Conservation (phyloP, 2,888 invertebrate genomes). For the Synanthedon andrenaeformis region DNA sequence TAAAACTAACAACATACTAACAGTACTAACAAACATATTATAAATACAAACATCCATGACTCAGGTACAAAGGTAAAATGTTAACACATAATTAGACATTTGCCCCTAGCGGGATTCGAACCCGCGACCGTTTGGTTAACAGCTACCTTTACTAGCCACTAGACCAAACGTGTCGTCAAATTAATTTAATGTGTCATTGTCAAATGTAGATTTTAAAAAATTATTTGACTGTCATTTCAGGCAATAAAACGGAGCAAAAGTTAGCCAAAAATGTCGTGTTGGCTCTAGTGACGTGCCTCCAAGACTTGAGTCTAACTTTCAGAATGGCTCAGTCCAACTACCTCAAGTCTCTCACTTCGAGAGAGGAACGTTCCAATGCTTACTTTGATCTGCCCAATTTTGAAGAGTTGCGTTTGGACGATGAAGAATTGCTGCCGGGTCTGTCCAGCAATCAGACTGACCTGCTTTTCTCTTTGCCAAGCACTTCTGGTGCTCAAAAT, state of each 20-base stretch:
- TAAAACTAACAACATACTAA: too few species aligned
- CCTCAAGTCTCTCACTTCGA: slow-evolving; percentile 85
- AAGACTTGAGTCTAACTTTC: slow-evolving; percentile 88
- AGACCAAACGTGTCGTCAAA: too few species aligned
- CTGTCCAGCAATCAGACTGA: slow-evolving; percentile 56
- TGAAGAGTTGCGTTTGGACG: slow-evolving; percentile 68
- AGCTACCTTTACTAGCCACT: too few species aligned
- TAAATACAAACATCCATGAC: too few species aligned
- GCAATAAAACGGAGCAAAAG: slow-evolving; percentile 78
- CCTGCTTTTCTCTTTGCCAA: slow-evolving; percentile 48
- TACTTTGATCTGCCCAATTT: slow-evolving; percentile 83
- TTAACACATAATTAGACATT: too few species aligned
- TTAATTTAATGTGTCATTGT: too few species aligned
- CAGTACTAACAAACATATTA: too few species aligned
- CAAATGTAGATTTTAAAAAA: too few species aligned
- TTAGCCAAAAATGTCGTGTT: slow-evolving; percentile 87
- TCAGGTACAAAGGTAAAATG: too few species aligned
- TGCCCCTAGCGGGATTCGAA: too few species aligned
- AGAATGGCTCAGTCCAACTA: slow-evolving; percentile 88
- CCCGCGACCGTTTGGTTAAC: too few species aligned
- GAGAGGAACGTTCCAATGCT: slow-evolving; percentile 91
- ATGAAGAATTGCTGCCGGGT: slow-evolving; percentile 44
- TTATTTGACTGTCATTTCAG: slow-evolving; percentile 47
- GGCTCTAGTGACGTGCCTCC: slow-evolving; percentile 86
- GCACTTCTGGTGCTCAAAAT: slow-evolving; percentile 45